Base-by-base conservation (phyloP, 2,113 vertebrate species). In the Cryptoleucopteryx plumbea region DNA sequence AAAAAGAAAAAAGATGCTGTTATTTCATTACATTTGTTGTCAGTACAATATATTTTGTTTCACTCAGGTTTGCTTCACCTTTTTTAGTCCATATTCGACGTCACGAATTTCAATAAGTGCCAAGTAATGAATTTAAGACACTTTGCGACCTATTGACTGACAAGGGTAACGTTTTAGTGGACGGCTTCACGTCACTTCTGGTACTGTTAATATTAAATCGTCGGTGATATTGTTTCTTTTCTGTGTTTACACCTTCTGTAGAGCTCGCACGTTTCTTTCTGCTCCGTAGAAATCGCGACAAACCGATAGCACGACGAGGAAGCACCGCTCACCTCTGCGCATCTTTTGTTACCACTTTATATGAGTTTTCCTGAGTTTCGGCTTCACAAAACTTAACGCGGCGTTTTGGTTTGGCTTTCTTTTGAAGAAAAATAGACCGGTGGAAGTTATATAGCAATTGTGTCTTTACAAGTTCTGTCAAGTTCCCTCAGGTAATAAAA, bases 1-100 rank as follows among this genome's bases (percentile, higher is more conserved):
- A 82, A 82, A 85, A 31, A 17, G 14, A 48, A 48, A 86, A 77
- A 77, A 92, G 82, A 98, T 84, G 97, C 94, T 98, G 98, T 98
- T 98, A 97, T 98, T 97, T 98, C 98, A 98, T 98, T 97, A 83
- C 93, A 61, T 98, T 95, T 98, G 98, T 98, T 98, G 97, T 98
- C 94, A 34, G 96, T 98, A 98, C 98, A 98, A 98, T 98, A 98
- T 98, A 97, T 98, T 98, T 98, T 90, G 81, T 97, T 98, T 97
- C 97, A 93, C 97, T 98, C 97, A 98, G 97, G 97, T 98, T 97
- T 87, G 96, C 95, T 97, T 98, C 97, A 97, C 95, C 74, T 92
- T 84, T 91, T 92, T 94, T 62, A 97, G 97, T 97, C 94, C 92
- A 94, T 97, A 97, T 71, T 93, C 91, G 93, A 97, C 88, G 80